These are phyloP conservation scores for Pseudomyrmex pallidus DNA, from an alignment of 1,140 invertebrate species.

Conservation along the genomic window DNA sequence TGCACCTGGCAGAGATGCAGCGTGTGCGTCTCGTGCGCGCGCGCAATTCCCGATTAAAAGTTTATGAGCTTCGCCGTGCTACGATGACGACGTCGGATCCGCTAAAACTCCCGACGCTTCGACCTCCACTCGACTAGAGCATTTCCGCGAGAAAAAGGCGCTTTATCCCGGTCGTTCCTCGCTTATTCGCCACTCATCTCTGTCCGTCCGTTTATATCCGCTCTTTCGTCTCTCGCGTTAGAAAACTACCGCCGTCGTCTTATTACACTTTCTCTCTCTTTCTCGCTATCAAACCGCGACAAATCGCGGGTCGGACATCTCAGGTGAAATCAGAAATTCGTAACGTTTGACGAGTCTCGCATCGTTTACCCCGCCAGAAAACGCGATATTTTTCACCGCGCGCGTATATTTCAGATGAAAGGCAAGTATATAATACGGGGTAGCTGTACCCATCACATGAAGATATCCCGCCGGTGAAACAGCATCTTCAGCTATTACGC, in stretches of 20 bases:
- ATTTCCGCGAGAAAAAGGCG: slow-evolving; percentile 32
- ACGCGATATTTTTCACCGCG: slow-evolving; percentile 29
- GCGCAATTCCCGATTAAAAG: slow-evolving; percentile 52
- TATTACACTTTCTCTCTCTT: not conserved
- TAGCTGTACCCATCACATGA: slow-evolving; percentile 14
- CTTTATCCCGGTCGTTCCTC: slow-evolving; percentile 38
- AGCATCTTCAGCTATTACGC: slow-evolving; percentile 42
- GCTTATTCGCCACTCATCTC: slow-evolving; percentile 45
- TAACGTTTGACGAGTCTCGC: slow-evolving; percentile 35
- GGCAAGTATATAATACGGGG: not conserved
- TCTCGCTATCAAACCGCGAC: slow-evolving; percentile 35
- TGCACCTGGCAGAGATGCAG: slow-evolving; percentile 52
- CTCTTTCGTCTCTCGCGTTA: not conserved
- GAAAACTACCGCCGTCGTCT: not conserved
- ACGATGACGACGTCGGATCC: slow-evolving; percentile 16
- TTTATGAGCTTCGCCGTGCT: slow-evolving; percentile 41
- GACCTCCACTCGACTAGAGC: slow-evolving; percentile 17
- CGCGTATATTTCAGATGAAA: not conserved
- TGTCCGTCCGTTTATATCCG: slow-evolving; percentile 48
- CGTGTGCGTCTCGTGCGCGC: slow-evolving; percentile 4
- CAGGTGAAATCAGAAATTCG: slow-evolving; percentile 31
- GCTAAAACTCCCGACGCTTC: not conserved
- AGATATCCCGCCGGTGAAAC: slow-evolving; percentile 43
- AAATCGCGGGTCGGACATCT: slow-evolving; percentile 24
- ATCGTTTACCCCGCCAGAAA: slow-evolving; percentile 13